Percentiles rank a stretch among this genome's conserved stretches.
Conservation (phyloP, 2,888 invertebrate species). For the Octodonta nipae region DNA sequence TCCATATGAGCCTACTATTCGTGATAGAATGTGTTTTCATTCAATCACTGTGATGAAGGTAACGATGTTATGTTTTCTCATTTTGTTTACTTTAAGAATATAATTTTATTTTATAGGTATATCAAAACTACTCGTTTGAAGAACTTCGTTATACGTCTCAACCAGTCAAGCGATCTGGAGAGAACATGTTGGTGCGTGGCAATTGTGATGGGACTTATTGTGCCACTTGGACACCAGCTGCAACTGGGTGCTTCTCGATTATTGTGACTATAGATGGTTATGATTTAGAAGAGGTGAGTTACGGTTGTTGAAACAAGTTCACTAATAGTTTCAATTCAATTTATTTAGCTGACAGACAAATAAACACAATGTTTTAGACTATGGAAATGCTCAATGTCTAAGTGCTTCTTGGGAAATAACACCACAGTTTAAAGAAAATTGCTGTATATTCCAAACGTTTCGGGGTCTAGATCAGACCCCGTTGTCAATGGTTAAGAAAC, state of each 20-base stretch:
- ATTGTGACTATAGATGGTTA: constrained; percentile 79
- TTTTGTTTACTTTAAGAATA: background rate
- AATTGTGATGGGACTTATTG: constrained; percentile 69
- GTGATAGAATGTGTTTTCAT: constrained; percentile 86
- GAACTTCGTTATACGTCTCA: constrained; percentile 68
- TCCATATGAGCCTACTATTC: constrained; percentile 72
- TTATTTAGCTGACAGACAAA: too few species aligned
- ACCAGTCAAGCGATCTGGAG: constrained; percentile 54
- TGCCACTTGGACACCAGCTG: constrained; percentile 84
- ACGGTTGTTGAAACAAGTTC: too few species aligned
- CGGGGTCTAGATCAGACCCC: too few species aligned
- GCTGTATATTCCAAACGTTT: too few species aligned
- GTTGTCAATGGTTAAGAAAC: too few species aligned
- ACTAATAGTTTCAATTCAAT: too few species aligned
- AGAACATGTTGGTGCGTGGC: constrained; percentile 64
- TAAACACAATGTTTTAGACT: too few species aligned
- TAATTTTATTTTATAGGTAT: constrained; percentile 43
- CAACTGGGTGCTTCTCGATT: constrained; percentile 79
- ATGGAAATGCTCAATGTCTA: too few species aligned
- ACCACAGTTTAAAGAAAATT: too few species aligned
- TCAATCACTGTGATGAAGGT: constrained; percentile 90
- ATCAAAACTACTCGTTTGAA: constrained; percentile 88
- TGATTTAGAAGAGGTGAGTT: constrained; percentile 50
- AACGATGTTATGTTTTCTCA: too few species aligned
- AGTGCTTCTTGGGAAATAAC: too few species aligned